Percentiles rank a stretch among this genome's conserved stretches.
phyloP scores from a whole-genome alignment of 2,113 vertebrate species.

The Regulus satrapa region DNA sequence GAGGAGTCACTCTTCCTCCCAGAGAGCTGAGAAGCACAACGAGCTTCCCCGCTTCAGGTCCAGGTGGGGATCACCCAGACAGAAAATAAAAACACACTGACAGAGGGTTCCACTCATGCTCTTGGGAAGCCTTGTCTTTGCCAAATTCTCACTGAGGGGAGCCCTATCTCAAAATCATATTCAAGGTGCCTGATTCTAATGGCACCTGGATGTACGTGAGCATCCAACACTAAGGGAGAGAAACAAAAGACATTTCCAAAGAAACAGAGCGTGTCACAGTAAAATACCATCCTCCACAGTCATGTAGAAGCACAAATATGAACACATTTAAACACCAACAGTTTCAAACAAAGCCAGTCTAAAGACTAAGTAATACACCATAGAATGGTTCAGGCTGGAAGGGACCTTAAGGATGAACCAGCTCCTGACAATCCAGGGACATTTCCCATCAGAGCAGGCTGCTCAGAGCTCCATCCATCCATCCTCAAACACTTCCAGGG shows the following conservation, averaged over 20 bases:
- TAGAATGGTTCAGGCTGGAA: background rate
- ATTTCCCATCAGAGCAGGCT: fast-evolving
- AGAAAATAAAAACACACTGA: background rate
- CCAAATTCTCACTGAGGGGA: background rate
- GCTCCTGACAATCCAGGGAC: background rate
- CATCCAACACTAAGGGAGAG: background rate
- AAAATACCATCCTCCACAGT: background rate
- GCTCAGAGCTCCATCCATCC: background rate
- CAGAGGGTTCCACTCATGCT: background rate
- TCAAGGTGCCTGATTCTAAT: background rate
- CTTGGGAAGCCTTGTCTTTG: background rate
- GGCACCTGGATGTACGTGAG: fast-evolving
- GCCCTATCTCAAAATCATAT: background rate
- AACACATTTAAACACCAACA: background rate
- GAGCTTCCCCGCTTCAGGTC: background rate
- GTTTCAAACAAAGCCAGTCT: background rate
- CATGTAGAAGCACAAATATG: background rate
- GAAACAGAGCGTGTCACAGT: fast-evolving
- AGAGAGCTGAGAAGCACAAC: background rate
- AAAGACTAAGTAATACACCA: background rate
- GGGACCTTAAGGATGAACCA: fast-evolving
- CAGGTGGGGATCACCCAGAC: background rate
- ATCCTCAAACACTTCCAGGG: background rate
- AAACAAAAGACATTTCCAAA: fast-evolving
- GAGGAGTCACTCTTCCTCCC: background rate